Conservation (phyloP, 2,113 vertebrate species). For the Xyrauchen texanus region DNA sequence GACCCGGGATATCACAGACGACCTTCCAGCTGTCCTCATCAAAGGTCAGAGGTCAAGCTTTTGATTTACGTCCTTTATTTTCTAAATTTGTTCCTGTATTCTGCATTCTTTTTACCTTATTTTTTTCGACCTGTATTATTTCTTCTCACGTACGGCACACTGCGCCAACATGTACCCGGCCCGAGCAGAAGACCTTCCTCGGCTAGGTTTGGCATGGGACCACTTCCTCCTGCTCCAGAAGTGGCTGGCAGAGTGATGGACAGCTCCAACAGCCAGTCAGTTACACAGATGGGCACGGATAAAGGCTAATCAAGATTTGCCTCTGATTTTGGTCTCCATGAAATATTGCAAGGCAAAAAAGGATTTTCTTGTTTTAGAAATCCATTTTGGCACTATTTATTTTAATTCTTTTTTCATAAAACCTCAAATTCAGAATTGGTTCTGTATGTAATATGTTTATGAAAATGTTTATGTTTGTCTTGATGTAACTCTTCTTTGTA, state of each 20-base stretch:
- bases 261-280: background rate
- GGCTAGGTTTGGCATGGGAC: slow-evolving; percentile 66
- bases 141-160: slow-evolving; percentile 69
- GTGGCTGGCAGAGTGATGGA: slow-evolving; percentile 65
- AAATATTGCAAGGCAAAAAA: background rate
- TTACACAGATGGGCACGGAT: background rate
- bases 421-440: background rate
- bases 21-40: slow-evolving; percentile 71
- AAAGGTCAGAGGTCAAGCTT: slow-evolving; percentile 56
- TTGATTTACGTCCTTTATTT: background rate
- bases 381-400: no score
- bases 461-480: background rate
- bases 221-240: slow-evolving; percentile 66
- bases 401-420: background rate
- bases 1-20: slow-evolving; percentile 60
- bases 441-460: background rate
- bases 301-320: no score
- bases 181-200: slow-evolving; percentile 60
- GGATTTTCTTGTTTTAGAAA: background rate
- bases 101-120: background rate
- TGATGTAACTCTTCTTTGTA: background rate
- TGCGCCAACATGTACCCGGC: slow-evolving; percentile 73
- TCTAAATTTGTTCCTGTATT: background rate
- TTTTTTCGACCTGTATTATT: background rate
- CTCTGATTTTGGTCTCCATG: no score